Evolutionary conservation across 2,888 invertebrate genomes (phyloP), one percentile per base, ranked within the genome.

Genomic region (Cataglyphis altisquamis): DNA sequence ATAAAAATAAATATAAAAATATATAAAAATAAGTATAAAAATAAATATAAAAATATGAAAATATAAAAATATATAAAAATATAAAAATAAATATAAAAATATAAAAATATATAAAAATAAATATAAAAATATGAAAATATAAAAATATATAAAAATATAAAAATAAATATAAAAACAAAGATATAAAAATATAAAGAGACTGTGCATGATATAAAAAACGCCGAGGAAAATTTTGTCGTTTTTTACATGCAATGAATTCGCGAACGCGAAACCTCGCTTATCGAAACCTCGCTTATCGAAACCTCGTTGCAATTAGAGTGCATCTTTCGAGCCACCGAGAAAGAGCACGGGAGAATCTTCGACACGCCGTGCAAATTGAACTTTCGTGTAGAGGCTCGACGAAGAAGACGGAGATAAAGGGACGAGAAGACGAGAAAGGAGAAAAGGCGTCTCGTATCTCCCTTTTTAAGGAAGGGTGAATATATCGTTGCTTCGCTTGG

Each of bases 321-420:
- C 78, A 77, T 75, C 82, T 72, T 48, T 75, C 84, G 60, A 78
- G 60, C 75, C 55, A 57, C 72, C 57, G 55, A 62, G 84, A 87
- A 74, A 67, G 82, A 67, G 72, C 87, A 67, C n/a, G 29, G 63
- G 83, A 80, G 85, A 86, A 89, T 90, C 92, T 92, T 92, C 91
- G 91, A 92, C 92, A 92, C 90, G 90, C 91, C 89, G 89, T 87
- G 91, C 90, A 93, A 93, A 93, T 93, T 93, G 92, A 92, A 92
- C 90, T 93, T 93, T 93, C 93, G 91, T 94, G 94, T 94, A 91
- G 86, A 75, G 86, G 84, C 85, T n/a, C 84, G 67, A 68, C 73
- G 85, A 86, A 84, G 88, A 84, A 73, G 89, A 89, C 85, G 84
- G 78, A 67, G 83, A 75, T 89, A 85, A 84, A 86, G 85, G 86